Conservation (phyloP, 2,888 invertebrate genomes). For the Cyclophora albipunctata region DNA sequence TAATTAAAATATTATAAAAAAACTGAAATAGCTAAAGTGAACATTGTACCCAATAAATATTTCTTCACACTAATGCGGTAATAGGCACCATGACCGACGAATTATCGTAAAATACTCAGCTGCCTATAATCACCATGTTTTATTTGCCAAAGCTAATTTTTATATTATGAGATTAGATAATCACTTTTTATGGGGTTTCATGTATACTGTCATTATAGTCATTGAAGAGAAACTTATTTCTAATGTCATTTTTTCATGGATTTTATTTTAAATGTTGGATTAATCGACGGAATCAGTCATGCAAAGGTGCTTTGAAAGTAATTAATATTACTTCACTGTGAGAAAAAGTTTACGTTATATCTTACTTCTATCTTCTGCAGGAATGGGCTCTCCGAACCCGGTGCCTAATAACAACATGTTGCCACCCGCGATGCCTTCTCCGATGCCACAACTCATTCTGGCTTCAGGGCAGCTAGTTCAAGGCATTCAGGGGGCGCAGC, state of each 20-base stretch:
- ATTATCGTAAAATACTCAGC: constrained; percentile 24
- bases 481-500: constrained; percentile 94
- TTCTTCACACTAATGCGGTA: constrained; percentile 10
- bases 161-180: constrained; percentile 31
- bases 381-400: constrained; percentile 65
- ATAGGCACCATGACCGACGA: constrained; percentile 23
- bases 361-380: constrained; percentile 24
- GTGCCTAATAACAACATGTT: constrained; percentile 74
- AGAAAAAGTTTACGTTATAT: no score
- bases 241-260: constrained; percentile 15
- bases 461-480: constrained; percentile 94
- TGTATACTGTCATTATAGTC: constrained; percentile 30
- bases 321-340: background rate
- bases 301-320: constrained; percentile 1
- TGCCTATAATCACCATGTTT: constrained; percentile 34
- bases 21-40: background rate
- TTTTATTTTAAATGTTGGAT: constrained; percentile 4
- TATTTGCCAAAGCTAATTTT: constrained; percentile 43
- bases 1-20: no score
- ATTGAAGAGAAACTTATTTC: constrained; percentile 21
- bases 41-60: constrained; percentile 4
- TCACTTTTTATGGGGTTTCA: constrained; percentile 26
- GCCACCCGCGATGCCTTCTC: constrained; percentile 78
- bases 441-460: constrained; percentile 93
- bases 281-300: constrained; percentile 10